Evolutionary conservation across 2,888 invertebrate genomes (phyloP).

Genomic region (Diarsia brunnea): DNA sequence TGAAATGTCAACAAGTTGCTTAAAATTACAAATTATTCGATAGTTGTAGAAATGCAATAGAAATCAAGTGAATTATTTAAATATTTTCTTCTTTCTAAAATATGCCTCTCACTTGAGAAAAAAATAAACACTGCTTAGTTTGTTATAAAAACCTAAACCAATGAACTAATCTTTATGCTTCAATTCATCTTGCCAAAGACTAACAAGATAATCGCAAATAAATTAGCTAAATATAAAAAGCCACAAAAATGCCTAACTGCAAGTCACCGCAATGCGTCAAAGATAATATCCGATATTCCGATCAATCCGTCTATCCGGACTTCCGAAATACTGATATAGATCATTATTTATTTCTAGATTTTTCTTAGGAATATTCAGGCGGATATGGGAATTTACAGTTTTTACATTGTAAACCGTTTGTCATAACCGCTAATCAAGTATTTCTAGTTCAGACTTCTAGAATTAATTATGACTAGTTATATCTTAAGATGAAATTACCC

Average conservation of each 20-base stretch:
- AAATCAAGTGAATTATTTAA: neutral
- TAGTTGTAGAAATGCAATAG: neutral
- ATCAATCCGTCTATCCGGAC: constrained; percentile 33
- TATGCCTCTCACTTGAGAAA: neutral
- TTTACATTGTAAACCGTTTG: constrained; percentile 27
- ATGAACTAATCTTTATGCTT: neutral
- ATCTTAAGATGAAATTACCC: constrained; percentile 28
- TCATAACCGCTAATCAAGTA: constrained; percentile 28
- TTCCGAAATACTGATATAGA: constrained; percentile 41
- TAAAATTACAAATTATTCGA: neutral
- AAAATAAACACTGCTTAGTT: neutral
- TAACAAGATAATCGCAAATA: constrained; percentile 4
- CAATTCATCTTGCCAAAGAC: constrained; percentile 14
- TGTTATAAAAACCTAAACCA: neutral
- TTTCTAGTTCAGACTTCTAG: constrained; percentile 7
- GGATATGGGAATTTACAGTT: constrained; percentile 57
- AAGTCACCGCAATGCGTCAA: constrained; percentile 55
- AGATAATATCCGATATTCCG: constrained; percentile 31
- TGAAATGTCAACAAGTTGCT: neutral
- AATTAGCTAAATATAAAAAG: neutral
- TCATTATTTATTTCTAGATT: constrained; percentile 23
- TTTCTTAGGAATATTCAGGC: constrained; percentile 43
- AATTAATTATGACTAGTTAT: constrained; percentile 8
- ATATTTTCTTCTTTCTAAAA: neutral
- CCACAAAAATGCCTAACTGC: constrained; percentile 28